Evolutionary conservation across 23 tunicate genomes (phyloP), one percentile per base, ranked within the genome.

Genomic region (Styela clava): DNA sequence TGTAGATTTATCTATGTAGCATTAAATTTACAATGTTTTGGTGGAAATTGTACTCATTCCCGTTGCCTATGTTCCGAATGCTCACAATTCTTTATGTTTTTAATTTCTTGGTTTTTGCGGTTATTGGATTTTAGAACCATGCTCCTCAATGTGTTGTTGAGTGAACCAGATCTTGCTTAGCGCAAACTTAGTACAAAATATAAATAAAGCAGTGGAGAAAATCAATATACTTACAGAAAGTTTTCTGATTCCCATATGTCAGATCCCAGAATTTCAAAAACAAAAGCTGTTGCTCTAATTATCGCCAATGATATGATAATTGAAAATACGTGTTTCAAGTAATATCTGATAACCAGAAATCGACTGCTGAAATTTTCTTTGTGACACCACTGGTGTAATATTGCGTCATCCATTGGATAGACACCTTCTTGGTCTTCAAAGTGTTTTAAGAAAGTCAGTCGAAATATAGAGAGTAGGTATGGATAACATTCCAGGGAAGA

Each of bases 381-480:
- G 2, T 76, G 81, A 52, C 81, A 76, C 65, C 64, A 76, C 24
- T 76, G 81, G 18, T 64, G 32, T 51, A 76, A n/a, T 35, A 76
- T 76, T 36, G 62, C 81, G 22, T 76, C 68, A 16, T 36, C 44
- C 81, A 76, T 33, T 2, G 81, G 81, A 76, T 20, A 76, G n/a
- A n/a, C n/a, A n/a, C n/a, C n/a, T n/a, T 52, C 65, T 16, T 44
- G 26, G 33, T 76, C 81, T 12, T 21, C 34, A 21, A 27, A 26
- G 12, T 26, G 3, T 21, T 35, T 35, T 16, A 26, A 71, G 29
- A 71, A 71, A 22, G 81, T 76, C 65, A 44, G 23, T 76, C 37
- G 52, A 44, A 26, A 76, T 20, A 44, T 52, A 19, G 81, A 76
- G n/a, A 33, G 35, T 28, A 76, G 21, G 37, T 76, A 76, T 22